Evolutionary conservation across 1,140 invertebrate species (phyloP).

Genomic region (Onthophagus taurus): DNA sequence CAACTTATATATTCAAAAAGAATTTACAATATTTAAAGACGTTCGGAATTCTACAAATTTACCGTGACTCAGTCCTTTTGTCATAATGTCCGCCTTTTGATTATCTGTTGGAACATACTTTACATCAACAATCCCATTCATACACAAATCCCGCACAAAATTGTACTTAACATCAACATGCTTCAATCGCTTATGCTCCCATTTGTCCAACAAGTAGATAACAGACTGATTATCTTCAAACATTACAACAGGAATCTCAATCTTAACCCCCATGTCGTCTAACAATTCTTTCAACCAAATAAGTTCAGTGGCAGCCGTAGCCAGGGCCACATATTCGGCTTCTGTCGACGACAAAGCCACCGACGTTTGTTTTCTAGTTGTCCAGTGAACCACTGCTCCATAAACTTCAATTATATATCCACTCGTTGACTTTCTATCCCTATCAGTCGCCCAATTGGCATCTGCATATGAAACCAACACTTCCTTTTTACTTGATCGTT

Average conservation of each 20-base stretch:
- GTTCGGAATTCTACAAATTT: no score
- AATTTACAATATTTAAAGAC: no score
- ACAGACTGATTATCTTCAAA: conserved; percentile 8
- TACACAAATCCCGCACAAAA: conserved; percentile 21
- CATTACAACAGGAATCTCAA: no score
- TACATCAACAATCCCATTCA: no score
- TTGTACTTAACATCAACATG: conserved; percentile 26
- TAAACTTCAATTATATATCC: conserved; percentile 30
- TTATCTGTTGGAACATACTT: no score
- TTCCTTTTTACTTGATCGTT: no score
- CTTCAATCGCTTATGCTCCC: conserved; percentile 17
- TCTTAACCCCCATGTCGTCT: no score
- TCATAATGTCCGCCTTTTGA: no score
- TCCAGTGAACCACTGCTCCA: conserved; percentile 14
- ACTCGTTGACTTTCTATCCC: conserved; percentile 34
- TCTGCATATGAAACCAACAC: no score
- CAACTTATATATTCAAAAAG: no score
- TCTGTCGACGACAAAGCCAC: conserved; percentile 17
- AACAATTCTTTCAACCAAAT: conserved; percentile 3
- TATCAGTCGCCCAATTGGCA: conserved; percentile 36
- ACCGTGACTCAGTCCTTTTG: no score
- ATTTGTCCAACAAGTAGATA: neutral
- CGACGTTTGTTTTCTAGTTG: conserved; percentile 18
- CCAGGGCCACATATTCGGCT: conserved; percentile 11
- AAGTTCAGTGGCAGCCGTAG: conserved; percentile 3